phyloP scores from a whole-genome alignment of 2,888 invertebrate genomes.

The Drosophila buzzatii region DNA sequence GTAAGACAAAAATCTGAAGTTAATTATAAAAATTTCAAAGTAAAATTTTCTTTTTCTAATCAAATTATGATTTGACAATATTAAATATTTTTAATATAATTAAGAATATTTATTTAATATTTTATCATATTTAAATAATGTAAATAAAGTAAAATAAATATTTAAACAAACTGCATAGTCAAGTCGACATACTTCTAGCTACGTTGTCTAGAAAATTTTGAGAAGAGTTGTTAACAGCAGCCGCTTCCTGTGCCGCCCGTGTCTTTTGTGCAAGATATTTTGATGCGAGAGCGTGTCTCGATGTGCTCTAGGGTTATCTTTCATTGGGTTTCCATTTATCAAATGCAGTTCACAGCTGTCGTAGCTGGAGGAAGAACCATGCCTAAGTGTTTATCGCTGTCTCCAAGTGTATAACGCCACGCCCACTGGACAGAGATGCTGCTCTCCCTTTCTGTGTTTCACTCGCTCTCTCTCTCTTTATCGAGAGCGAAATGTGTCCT shows the following conservation, averaged over 20 bases:
- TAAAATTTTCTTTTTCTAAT: no score
- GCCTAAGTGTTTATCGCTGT: slow-evolving; percentile 57
- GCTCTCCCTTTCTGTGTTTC: background rate
- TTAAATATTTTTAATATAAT: no score
- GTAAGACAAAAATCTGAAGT: no score
- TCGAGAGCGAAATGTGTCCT: slow-evolving; percentile 21
- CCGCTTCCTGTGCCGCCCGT: slow-evolving; percentile 49
- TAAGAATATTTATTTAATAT: no score
- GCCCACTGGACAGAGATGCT: slow-evolving; percentile 34
- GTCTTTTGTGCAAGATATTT: slow-evolving; percentile 18
- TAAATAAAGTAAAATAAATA: no score
- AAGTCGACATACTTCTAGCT: background rate
- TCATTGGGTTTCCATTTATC: slow-evolving; percentile 64
- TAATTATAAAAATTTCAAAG: no score
- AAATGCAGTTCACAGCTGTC: slow-evolving; percentile 74
- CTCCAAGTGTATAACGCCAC: slow-evolving; percentile 50
- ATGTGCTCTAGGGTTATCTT: slow-evolving; percentile 22
- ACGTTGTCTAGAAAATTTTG: slow-evolving; percentile 4
- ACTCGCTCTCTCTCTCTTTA: background rate
- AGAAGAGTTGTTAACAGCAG: slow-evolving; percentile 40
- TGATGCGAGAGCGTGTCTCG: slow-evolving; percentile 29
- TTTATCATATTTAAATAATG: no score
- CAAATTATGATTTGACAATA: no score
- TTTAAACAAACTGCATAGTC: background rate
- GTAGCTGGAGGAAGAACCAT: slow-evolving; percentile 41